A percentile compares a stretch with the other conserved stretches of the same genome.
phyloP scores from a whole-genome alignment of 2,113 vertebrate genomes.

The Carollia perspicillata region DNA sequence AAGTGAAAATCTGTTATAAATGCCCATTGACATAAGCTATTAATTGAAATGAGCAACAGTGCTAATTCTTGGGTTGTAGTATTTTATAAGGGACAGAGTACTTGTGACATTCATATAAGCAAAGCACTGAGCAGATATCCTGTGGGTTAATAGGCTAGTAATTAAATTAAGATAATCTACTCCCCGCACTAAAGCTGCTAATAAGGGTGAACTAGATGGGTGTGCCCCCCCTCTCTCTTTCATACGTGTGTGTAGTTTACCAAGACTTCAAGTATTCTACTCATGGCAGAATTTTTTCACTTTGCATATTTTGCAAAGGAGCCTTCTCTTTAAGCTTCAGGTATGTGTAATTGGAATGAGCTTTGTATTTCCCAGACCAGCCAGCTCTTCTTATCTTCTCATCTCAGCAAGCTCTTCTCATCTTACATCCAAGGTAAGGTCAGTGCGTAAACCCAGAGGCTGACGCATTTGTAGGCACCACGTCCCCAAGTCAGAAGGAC shows the following conservation, averaged over 20 bases:
- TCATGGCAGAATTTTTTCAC: not conserved
- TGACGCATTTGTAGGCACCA: slow-evolving; percentile 1
- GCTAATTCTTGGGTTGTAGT: not conserved
- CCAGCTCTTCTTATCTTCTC: not conserved
- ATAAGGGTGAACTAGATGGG: not conserved
- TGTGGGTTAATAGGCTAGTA: not conserved
- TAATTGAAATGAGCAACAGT: not conserved
- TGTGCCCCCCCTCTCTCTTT: too few relatives aligned
- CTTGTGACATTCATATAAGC: not conserved
- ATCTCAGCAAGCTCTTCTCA: not conserved
- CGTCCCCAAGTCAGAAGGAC: not conserved
- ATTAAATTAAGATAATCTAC: not conserved
- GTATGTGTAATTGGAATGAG: not conserved
- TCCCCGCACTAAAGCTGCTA: not conserved
- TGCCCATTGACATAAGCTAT: not conserved
- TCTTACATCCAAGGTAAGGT: not conserved
- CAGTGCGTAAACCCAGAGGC: slow-evolving; percentile 34
- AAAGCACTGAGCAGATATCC: not conserved
- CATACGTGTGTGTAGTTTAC: not conserved
- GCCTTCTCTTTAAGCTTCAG: not conserved
- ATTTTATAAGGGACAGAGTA: not conserved
- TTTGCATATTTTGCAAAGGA: not conserved
- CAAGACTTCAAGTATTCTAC: not conserved
- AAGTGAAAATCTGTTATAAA: not conserved
- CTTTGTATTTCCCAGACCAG: not conserved